These are phyloP conservation scores for Catostomus latipinnis DNA, from an alignment of 2,797 vertebrate species.

Conservation along the genomic window DNA sequence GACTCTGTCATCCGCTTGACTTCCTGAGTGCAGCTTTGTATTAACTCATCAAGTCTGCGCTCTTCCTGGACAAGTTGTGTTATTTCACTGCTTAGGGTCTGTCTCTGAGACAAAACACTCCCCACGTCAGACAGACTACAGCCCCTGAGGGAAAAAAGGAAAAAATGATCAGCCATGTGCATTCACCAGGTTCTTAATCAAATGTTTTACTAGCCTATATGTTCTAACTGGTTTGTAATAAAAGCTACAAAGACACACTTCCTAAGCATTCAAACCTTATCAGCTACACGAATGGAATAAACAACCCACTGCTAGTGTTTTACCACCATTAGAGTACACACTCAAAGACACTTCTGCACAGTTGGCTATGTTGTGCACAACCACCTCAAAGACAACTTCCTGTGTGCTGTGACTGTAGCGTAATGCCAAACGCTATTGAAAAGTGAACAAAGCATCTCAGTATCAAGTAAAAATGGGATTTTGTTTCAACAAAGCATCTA, in stretches of 20 bases:
- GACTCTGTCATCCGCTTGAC: slow-evolving; percentile 91
- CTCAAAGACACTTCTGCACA: neutral
- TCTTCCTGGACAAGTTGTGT: slow-evolving; percentile 91
- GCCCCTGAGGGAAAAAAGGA: slow-evolving; percentile 78
- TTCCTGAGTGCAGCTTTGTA: slow-evolving; percentile 91
- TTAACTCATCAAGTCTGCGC: slow-evolving; percentile 90
- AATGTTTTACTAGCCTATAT: too few relatives aligned
- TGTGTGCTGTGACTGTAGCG: neutral
- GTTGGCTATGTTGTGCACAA: neutral
- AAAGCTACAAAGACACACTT: neutral
- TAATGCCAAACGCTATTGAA: neutral
- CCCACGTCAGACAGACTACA: slow-evolving; percentile 91
- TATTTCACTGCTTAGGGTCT: slow-evolving; percentile 88
- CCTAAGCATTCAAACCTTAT: neutral
- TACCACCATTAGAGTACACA: neutral
- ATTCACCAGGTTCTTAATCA: neutral
- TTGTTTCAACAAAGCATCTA: neutral
- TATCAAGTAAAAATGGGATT: neutral
- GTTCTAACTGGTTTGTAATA: neutral
- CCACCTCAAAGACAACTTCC: slow-evolving; percentile 5
- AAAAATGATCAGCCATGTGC: too few relatives aligned
- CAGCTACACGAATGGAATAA: neutral
- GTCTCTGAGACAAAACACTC: slow-evolving; percentile 86
- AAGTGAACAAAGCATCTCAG: neutral
- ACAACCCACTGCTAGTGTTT: neutral